Evolutionary conservation across 1,140 invertebrate species (phyloP), one percentile per base, ranked within the genome.

Genomic region (Agrilus planipennis): DNA sequence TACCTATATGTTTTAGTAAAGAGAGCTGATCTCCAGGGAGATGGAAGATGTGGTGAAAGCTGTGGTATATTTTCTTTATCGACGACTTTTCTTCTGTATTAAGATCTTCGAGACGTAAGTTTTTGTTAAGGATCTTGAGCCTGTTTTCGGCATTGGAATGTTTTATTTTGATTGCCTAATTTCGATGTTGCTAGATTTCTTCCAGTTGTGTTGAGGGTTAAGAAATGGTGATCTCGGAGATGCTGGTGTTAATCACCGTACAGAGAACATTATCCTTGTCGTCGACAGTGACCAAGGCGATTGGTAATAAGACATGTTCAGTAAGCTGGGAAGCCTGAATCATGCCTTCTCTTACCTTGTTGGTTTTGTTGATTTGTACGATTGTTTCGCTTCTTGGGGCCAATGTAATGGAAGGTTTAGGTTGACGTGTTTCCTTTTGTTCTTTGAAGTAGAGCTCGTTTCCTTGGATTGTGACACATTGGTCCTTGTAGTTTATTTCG

Each of bases 1-100:
- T 42, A n/a, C n/a, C n/a, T n/a, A n/a, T n/a, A n/a, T n/a, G n/a
- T n/a, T n/a, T n/a, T n/a, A n/a, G n/a, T n/a, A n/a, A n/a, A n/a
- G n/a, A n/a, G 19, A 49, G 30, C 27, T 42, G 34, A 11, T 45
- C 31, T 15, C 25, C 25, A 7, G 22, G 32, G 20, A 31, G n/a
- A 16, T 45, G 27, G 31, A 37, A 48, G 19, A 45, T 31, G 16
- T 45, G 38, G 2, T n/a, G 0, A 22, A 18, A 32, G 16, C 7
- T 17, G 7, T 12, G 3, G 30, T 17, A 32, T 7, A 32, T 32
- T 32, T 32, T 17, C 7, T 11, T 15, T 17, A 32, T 2, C 9
- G 15, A 17, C 3, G 3, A 2, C 15, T 4, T 32, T 32, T 32
- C 30, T 15, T 32, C 30, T 17, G 16, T 17, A 16, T 32, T 32